phyloP scores from a whole-genome alignment of 2,888 invertebrate species.

The Branchinecta sandiegonensis region DNA sequence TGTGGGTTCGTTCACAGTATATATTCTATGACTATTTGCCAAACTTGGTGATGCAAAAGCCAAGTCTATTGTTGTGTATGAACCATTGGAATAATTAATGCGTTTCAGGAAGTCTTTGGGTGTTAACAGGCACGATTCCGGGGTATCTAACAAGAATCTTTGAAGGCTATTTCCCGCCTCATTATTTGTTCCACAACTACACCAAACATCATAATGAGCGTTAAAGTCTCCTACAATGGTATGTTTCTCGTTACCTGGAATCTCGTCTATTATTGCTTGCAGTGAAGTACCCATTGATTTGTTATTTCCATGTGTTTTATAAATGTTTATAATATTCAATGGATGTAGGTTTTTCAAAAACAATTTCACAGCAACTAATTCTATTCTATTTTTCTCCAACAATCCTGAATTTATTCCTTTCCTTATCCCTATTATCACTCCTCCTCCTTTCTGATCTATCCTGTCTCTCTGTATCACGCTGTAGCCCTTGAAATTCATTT shows the following conservation, averaged over 20 bases:
- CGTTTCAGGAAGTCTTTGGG: background rate
- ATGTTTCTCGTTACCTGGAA: background rate
- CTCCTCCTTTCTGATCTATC: constrained; percentile 5
- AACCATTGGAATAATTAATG: background rate
- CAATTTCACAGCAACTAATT: background rate
- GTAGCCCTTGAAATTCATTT: constrained; percentile 11
- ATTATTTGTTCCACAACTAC: background rate
- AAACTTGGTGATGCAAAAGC: background rate
- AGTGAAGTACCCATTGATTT: background rate
- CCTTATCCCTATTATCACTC: constrained; percentile 8
- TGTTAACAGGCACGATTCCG: background rate
- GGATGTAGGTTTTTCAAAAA: background rate
- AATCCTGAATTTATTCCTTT: constrained; percentile 9
- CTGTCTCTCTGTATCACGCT: constrained; percentile 8
- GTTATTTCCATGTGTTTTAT: background rate
- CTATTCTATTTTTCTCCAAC: constrained; percentile 8
- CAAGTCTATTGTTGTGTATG: background rate
- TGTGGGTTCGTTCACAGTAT: background rate
- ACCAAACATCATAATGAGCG: background rate
- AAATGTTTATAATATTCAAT: background rate
- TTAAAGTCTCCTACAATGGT: background rate
- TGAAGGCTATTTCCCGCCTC: background rate
- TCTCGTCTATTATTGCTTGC: background rate
- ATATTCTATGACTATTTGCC: background rate
- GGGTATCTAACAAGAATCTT: background rate